Evolutionary conservation across 2,888 invertebrate genomes (phyloP), one percentile per base, ranked within the genome.

Genomic region (Cheilosia grossa): DNA sequence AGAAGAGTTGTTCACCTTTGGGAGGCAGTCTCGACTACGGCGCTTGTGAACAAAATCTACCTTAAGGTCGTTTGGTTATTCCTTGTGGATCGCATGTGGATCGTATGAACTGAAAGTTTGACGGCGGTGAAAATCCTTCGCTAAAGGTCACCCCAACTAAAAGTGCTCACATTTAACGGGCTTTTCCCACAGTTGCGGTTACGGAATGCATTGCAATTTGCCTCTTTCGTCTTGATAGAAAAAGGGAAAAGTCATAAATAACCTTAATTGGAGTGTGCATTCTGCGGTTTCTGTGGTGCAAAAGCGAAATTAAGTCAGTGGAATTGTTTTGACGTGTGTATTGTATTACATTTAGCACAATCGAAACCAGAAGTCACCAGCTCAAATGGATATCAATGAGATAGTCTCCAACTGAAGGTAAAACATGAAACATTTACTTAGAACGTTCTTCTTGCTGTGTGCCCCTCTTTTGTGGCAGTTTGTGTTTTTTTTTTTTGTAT

Each of bases 231-330:
- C n/a, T n/a, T n/a, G n/a, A n/a, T n/a, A n/a, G n/a, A 58, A 59
- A 33, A 59, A 67, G 19, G 24, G 24, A 51, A 42, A 47, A 67
- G 19, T 33, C 42, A 56, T 54, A 70, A 64, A 66, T 59, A 77
- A 82, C 82, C 72, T 82, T 78, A 82, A 70, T 78, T 77, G 40
- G 27, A 75, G 58, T 85, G 85, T 80, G 73, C 61, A 80, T 73
- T 73, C 66, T 73, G 80, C 56, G 85, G 85, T 81, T 77, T 72
- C 15, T 51, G 51, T 67, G 81, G 81, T 85, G 70, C 63, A 54
- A 56, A 64, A 73, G 73, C 10, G 42, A 82, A 51, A 79, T 72
- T 79, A 79, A 82, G 73, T 79, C 67, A 79, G 78, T 75, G 69
- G 74, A 75, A 47, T 83, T 59, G 51, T 70, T 70, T 80, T 64